phyloP scores from a whole-genome alignment of 2,888 invertebrate species.

The Cheilosia vulpina region DNA sequence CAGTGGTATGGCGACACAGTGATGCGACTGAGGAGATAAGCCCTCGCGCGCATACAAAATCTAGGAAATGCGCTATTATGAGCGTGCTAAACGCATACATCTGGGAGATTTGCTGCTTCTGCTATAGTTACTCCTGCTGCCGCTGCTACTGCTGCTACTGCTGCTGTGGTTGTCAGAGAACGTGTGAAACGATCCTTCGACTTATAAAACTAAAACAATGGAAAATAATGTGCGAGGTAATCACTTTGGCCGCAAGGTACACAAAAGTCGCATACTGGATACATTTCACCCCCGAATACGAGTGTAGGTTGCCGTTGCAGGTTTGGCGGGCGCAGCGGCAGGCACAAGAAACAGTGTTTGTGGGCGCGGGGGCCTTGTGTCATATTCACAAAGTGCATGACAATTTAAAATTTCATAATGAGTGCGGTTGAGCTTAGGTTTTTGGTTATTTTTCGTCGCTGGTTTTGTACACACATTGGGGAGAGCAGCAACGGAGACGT shows the following conservation, averaged over 20 bases:
- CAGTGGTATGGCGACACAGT: slow-evolving; percentile 36
- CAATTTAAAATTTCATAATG: slow-evolving; percentile 75
- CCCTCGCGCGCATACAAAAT: slow-evolving; percentile 73
- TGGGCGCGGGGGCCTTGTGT: slow-evolving; percentile 47
- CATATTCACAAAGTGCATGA: slow-evolving; percentile 74
- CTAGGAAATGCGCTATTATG: slow-evolving; percentile 74
- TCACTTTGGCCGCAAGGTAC: slow-evolving; percentile 75
- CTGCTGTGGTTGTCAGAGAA: slow-evolving; percentile 73
- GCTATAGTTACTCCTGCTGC: slow-evolving; percentile 26
- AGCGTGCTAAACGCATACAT: slow-evolving; percentile 76
- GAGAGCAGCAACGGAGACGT: background rate
- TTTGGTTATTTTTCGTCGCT: slow-evolving; percentile 30
- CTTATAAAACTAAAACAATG: slow-evolving; percentile 75
- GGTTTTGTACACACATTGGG: background rate
- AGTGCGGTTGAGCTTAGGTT: slow-evolving; percentile 70
- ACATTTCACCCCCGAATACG: slow-evolving; percentile 57
- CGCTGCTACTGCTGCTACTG: slow-evolving; percentile 18
- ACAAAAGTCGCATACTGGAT: slow-evolving; percentile 73
- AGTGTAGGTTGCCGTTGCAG: slow-evolving; percentile 17
- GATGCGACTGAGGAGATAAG: slow-evolving; percentile 70
- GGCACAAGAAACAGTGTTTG: slow-evolving; percentile 1
- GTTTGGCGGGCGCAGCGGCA: background rate
- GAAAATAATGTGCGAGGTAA: slow-evolving; percentile 75
- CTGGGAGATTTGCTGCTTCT: slow-evolving; percentile 69
- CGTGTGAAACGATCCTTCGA: slow-evolving; percentile 75